These are phyloP conservation scores for Otolemur garnettii DNA, from an alignment of 2,113 vertebrate genomes.

Conservation along the genomic window DNA sequence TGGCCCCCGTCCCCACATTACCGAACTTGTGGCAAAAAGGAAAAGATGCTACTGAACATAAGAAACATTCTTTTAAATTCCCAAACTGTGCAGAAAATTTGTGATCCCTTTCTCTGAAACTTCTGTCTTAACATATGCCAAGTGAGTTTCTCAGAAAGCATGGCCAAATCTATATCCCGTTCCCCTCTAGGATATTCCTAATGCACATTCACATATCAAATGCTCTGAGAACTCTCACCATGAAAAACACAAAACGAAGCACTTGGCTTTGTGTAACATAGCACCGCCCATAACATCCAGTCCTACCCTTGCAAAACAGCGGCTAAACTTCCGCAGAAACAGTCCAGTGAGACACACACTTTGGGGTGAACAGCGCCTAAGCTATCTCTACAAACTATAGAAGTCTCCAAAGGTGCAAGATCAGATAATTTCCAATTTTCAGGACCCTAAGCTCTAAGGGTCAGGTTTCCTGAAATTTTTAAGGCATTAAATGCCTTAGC, in stretches of 20 bases:
- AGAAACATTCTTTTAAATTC: not conserved
- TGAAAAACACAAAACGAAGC: not conserved
- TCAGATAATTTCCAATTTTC: not conserved
- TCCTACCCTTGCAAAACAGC: not conserved
- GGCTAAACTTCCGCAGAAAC: not conserved
- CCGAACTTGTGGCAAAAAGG: not conserved
- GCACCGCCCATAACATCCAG: too few species aligned
- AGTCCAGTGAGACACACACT: not conserved
- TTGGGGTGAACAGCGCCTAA: not conserved
- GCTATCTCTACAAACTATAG: not conserved
- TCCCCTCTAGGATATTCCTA: not conserved
- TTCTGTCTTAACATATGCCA: not conserved
- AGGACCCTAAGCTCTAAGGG: not conserved
- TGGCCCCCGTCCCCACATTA: rapidly evolving
- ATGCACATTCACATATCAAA: not conserved
- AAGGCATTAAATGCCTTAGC: not conserved
- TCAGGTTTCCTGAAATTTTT: not conserved
- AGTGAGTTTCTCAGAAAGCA: not conserved
- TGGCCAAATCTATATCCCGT: not conserved
- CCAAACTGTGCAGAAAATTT: not conserved
- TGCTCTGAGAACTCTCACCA: not conserved
- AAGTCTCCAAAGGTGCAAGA: not conserved
- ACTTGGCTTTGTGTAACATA: not conserved
- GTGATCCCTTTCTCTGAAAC: not conserved
- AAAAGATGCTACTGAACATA: not conserved